These are phyloP conservation scores for Gryon sp. DNA, from an alignment of 1,140 invertebrate species.

Conservation along the genomic window DNA sequence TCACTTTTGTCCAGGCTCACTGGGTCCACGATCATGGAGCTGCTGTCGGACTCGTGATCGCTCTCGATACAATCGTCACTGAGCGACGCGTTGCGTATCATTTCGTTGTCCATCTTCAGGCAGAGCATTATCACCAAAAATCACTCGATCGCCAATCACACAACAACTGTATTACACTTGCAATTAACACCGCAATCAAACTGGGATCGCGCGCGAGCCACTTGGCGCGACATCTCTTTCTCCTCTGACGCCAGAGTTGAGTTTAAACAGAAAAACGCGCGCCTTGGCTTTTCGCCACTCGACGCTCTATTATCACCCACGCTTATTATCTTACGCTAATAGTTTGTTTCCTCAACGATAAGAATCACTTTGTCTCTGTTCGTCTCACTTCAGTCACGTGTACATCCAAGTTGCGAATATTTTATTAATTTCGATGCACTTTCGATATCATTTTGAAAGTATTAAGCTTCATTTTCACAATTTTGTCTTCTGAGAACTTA, in stretches of 20 bases:
- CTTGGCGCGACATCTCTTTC: slow-evolving; percentile 66
- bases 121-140: slow-evolving; percentile 15
- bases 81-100: slow-evolving; percentile 71
- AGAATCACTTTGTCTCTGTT: slow-evolving; percentile 63
- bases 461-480: too few relatives aligned
- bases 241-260: slow-evolving; percentile 58
- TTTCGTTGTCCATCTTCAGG: slow-evolving; percentile 57
- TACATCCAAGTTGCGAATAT: slow-evolving; percentile 19
- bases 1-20: slow-evolving; percentile 75
- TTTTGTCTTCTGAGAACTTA: too few relatives aligned
- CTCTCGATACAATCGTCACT: slow-evolving; percentile 77
- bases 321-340: slow-evolving; percentile 78
- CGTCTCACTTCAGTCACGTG: slow-evolving; percentile 48
- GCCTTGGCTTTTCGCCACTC: slow-evolving; percentile 67
- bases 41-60: slow-evolving; percentile 76
- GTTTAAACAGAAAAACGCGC: slow-evolving; percentile 43
- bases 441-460: too few relatives aligned
- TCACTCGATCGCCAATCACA: slow-evolving; percentile 40
- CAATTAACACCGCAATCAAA: slow-evolving; percentile 14
- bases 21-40: slow-evolving; percentile 78
- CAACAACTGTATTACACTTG: slow-evolving; percentile 3
- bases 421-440: too few relatives aligned
- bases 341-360: slow-evolving; percentile 78
- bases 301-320: slow-evolving; percentile 63
- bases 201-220: slow-evolving; percentile 24